Percentiles rank a stretch among this genome's conserved stretches.
phyloP scores from a whole-genome alignment of 53 echinoderm and acorn worm species.

The Henricia sp. region DNA sequence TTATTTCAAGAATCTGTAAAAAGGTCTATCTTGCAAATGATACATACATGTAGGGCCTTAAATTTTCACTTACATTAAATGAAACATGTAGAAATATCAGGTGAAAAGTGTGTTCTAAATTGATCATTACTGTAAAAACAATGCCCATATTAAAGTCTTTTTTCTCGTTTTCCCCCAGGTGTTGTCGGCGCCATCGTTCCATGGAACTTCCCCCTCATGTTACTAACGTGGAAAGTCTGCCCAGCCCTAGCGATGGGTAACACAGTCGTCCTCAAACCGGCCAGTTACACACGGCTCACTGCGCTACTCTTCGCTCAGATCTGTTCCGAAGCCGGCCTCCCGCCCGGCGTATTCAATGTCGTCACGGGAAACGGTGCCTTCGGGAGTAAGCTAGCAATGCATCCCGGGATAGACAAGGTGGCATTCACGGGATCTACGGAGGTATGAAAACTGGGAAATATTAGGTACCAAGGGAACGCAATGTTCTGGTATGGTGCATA shows the following conservation, averaged over 20 bases:
- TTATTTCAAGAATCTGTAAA: too few species aligned
- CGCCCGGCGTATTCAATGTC: slow-evolving; percentile 96
- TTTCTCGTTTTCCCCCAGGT: slow-evolving; percentile 69
- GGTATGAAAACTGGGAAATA: too few species aligned
- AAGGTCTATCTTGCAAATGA: too few species aligned
- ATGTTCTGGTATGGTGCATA: too few species aligned
- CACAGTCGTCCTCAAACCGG: slow-evolving; percentile 94
- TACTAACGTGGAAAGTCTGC: slow-evolving; percentile 96
- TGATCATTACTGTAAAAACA: too few species aligned
- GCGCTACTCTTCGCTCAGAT: slow-evolving; percentile 97
- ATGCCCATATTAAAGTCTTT: too few species aligned
- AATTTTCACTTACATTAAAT: too few species aligned
- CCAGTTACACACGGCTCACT: slow-evolving; percentile 93
- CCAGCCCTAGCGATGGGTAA: slow-evolving; percentile 99
- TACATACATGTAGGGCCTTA: too few species aligned
- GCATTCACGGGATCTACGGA: slow-evolving; percentile 99
- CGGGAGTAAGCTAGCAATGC: slow-evolving; percentile 88
- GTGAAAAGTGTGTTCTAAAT: too few species aligned
- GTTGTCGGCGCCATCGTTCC: slow-evolving; percentile 96
- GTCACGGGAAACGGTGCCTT: slow-evolving; percentile 96
- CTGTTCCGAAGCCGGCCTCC: slow-evolving; percentile 96
- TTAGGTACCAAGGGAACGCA: too few species aligned
- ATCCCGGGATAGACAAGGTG: slow-evolving; percentile 89
- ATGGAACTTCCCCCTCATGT: slow-evolving; percentile 99
- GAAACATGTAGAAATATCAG: too few species aligned